Conservation (phyloP, 1,140 invertebrate species). For the Eumeta japonica region DNA sequence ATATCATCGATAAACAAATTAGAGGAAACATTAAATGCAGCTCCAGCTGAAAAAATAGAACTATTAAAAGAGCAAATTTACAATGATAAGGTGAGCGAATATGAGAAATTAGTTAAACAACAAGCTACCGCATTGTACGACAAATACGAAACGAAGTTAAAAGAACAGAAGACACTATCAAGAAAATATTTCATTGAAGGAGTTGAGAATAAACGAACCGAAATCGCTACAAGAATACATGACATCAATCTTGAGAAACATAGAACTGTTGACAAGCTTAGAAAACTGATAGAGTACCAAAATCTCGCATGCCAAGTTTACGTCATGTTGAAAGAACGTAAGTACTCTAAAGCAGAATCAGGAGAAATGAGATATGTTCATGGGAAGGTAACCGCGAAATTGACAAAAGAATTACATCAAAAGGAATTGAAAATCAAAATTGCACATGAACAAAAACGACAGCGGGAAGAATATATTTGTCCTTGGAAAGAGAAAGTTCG, state of each 20-base stretch:
- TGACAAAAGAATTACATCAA: conserved; percentile 22
- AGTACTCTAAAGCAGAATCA: conserved; percentile 28
- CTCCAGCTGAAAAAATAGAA: conserved; percentile 26
- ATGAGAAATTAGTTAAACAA: conserved; percentile 19
- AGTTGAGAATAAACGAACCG: conserved; percentile 18
- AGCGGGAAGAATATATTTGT: conserved; percentile 22
- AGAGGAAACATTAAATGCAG: conserved; percentile 26
- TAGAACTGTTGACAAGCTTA: conserved; percentile 30
- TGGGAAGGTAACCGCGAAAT: conserved; percentile 23
- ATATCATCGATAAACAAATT: conserved; percentile 27
- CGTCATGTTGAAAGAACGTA: conserved; percentile 38
- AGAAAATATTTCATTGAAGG: conserved; percentile 22
- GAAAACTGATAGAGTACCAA: conserved; percentile 31
- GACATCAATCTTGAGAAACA: conserved; percentile 42
- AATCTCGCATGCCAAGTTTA: conserved; percentile 46
- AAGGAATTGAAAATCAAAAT: conserved; percentile 35
- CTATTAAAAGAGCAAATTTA: conserved; percentile 19
- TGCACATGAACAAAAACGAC: conserved; percentile 16
- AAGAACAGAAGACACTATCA: conserved; percentile 26
- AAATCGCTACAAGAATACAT: conserved; percentile 23
- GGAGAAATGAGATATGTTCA: conserved; percentile 24
- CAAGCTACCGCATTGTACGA: conserved; percentile 34
- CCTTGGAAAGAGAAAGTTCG: conserved; percentile 42
- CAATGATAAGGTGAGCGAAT: conserved; percentile 24
- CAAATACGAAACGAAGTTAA: conserved; percentile 23